Evolutionary conservation across 2,797 vertebrate genomes (phyloP).

Genomic region (Telmatherina bonti): DNA sequence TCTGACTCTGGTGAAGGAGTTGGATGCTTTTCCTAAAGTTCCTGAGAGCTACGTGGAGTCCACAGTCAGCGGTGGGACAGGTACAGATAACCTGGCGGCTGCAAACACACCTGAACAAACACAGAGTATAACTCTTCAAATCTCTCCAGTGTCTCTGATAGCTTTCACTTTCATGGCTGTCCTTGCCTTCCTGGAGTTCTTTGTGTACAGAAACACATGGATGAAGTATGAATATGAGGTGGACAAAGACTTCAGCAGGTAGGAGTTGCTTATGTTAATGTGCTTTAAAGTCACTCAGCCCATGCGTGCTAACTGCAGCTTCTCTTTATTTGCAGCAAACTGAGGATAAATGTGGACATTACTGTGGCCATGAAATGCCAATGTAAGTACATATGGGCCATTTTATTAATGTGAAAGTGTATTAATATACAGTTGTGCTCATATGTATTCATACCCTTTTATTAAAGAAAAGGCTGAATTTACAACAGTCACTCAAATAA

Average conservation of each 20-base stretch:
- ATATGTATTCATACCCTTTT: too few species aligned
- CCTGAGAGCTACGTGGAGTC: constrained; percentile 98
- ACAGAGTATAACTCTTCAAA: not conserved
- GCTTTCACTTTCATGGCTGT: constrained; percentile 93
- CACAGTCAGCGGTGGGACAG: constrained; percentile 93
- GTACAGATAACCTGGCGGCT: constrained; percentile 67
- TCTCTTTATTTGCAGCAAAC: constrained; percentile 87
- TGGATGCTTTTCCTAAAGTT: constrained; percentile 98
- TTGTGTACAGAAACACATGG: constrained; percentile 95
- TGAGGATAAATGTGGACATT: constrained; percentile 96
- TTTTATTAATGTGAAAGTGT: too few species aligned
- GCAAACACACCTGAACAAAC: not conserved
- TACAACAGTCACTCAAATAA: too few species aligned
- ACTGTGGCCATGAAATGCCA: constrained; percentile 99
- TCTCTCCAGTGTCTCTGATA: constrained; percentile 90
- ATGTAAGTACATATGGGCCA: constrained; percentile 85
- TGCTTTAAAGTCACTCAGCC: not conserved
- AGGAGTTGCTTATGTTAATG: constrained; percentile 10
- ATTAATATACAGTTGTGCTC: too few species aligned
- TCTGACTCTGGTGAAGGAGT: constrained; percentile 92
- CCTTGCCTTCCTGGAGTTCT: constrained; percentile 95
- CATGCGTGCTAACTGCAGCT: not conserved
- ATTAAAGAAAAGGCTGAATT: too few species aligned
- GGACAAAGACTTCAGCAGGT: constrained; percentile 97
- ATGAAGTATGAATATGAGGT: constrained; percentile 99